phyloP scores from a whole-genome alignment of 2,797 vertebrate species.

The Clamator glandarius region DNA sequence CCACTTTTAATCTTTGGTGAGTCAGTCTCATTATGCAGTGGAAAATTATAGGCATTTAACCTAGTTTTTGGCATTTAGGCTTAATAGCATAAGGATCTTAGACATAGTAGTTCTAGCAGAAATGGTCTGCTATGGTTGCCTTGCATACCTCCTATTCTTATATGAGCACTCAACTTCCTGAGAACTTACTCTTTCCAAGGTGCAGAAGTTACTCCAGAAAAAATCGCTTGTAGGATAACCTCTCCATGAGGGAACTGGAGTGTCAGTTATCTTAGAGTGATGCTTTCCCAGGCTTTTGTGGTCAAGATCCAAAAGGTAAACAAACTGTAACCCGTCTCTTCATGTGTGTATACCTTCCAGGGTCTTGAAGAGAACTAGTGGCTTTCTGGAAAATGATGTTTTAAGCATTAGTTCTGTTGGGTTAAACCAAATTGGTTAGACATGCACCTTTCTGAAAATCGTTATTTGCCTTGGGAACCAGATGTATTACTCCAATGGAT shows the following conservation, averaged over 20 bases:
- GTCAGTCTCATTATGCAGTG: not conserved
- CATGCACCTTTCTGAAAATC: not conserved
- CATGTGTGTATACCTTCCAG: not conserved
- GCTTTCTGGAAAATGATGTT: not conserved
- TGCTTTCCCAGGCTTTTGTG: not conserved
- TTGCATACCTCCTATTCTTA: not conserved
- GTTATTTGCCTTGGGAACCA: not conserved
- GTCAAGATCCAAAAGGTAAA: not conserved
- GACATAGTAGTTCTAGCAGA: not conserved
- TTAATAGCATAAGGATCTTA: not conserved
- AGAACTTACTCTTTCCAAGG: not conserved
- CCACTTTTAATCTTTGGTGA: not conserved
- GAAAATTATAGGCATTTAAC: not conserved
- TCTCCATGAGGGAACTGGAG: not conserved
- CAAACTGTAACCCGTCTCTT: not conserved
- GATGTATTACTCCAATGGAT: not conserved
- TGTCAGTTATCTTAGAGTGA: not conserved
- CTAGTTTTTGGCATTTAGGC: not conserved
- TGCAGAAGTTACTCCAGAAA: not conserved
- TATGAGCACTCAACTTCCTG: not conserved
- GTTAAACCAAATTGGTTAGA: not conserved
- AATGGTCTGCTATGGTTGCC: not conserved
- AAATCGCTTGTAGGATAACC: not conserved
- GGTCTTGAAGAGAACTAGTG: not conserved
- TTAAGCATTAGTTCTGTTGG: not conserved